Percentiles rank a stretch among this genome's conserved stretches.
Evolutionary conservation across 1,140 invertebrate species (phyloP).

Genomic region (Ylistrum balloti): DNA sequence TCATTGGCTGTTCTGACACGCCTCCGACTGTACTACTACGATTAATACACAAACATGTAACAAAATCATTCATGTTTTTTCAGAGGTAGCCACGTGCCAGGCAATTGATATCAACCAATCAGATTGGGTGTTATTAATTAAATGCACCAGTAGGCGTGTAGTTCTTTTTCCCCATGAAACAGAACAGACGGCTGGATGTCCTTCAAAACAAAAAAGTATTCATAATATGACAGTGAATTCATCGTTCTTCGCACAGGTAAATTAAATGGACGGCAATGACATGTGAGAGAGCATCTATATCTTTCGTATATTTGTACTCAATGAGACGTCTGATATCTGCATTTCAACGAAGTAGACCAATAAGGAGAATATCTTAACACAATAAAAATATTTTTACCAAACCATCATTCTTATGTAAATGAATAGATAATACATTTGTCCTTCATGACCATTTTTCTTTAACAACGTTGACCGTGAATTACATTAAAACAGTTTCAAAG

Average conservation of each 20-base stretch:
- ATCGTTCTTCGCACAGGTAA: neutral
- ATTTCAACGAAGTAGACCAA: too few relatives aligned
- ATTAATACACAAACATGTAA: neutral
- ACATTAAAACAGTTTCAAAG: too few relatives aligned
- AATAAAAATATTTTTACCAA: too few relatives aligned
- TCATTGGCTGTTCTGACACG: neutral
- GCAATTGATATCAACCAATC: neutral
- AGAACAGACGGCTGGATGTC: neutral
- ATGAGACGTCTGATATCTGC: too few relatives aligned
- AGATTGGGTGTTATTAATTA: neutral
- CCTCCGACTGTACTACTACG: neutral
- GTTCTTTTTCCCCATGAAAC: neutral
- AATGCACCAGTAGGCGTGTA: neutral
- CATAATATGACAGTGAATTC: neutral
- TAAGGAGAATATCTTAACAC: too few relatives aligned
- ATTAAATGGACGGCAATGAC: neutral
- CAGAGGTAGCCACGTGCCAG: neutral
- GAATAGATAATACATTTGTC: too few relatives aligned
- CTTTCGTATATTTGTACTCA: too few relatives aligned
- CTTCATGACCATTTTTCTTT: too few relatives aligned
- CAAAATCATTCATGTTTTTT: slow-evolving; percentile 16
- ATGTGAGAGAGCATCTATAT: neutral
- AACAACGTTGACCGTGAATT: too few relatives aligned
- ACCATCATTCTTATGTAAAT: too few relatives aligned
- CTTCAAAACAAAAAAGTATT: neutral